phyloP scores from a whole-genome alignment of 2,888 invertebrate genomes.

The Synanthedon formicaeformis region DNA sequence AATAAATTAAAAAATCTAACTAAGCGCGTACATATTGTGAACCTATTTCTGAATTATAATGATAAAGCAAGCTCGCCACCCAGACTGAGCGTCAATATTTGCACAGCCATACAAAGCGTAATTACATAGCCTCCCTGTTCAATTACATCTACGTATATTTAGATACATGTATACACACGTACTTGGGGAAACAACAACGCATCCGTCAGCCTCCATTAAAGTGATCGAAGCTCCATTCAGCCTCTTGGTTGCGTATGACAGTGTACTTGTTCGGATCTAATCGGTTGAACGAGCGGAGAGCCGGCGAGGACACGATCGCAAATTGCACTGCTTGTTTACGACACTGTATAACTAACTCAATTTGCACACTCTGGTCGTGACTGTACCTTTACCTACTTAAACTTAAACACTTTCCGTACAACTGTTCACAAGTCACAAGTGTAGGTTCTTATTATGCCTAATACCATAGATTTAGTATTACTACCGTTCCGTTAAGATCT shows the following conservation, averaged over 20 bases:
- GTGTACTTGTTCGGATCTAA: constrained; percentile 32
- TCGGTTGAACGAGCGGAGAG: constrained; percentile 26
- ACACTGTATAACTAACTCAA: constrained; percentile 34
- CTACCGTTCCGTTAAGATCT: too few relatives aligned
- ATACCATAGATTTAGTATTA: too few relatives aligned
- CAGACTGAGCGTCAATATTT: constrained; percentile 26
- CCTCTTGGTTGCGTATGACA: constrained; percentile 28
- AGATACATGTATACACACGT: constrained; percentile 4
- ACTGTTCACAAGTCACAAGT: too few relatives aligned
- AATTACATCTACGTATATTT: constrained; percentile 13
- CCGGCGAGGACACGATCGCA: constrained; percentile 25
- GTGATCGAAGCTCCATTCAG: constrained; percentile 24
- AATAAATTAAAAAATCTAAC: too few relatives aligned
- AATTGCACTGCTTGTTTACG: constrained; percentile 41
- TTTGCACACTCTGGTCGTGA: constrained; percentile 26
- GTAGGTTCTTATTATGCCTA: too few relatives aligned
- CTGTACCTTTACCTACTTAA: constrained; percentile 10
- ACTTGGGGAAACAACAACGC: constrained; percentile 5
- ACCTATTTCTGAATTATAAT: constrained; percentile 7
- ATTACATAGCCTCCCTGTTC: constrained; percentile 11
- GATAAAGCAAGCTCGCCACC: constrained; percentile 18
- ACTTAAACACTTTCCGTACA: neutral
- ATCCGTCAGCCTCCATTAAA: constrained; percentile 25
- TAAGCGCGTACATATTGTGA: neutral
- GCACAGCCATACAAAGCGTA: constrained; percentile 19